Conservation (phyloP, 2,888 invertebrate species). For the Eilema depressum region DNA sequence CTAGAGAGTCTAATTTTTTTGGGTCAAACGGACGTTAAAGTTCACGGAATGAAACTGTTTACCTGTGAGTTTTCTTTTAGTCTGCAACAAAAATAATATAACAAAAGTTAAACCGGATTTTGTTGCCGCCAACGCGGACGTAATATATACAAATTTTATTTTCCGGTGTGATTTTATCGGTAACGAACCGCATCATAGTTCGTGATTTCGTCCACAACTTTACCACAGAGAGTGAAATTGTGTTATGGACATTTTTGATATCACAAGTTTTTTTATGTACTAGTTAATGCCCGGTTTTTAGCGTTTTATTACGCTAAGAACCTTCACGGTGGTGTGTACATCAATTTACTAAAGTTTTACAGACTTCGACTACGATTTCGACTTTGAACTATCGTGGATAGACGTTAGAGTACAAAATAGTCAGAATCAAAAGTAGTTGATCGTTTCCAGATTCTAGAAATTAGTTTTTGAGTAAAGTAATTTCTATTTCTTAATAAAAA, state of each 20-base stretch:
- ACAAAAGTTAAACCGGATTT: constrained; percentile 17
- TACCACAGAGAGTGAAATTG: background rate
- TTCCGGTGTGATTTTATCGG: constrained; percentile 25
- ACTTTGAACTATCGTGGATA: no score
- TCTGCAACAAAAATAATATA: constrained; percentile 4
- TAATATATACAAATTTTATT: constrained; percentile 38
- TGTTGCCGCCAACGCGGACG: constrained; percentile 8
- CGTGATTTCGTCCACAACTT: constrained; percentile 19
- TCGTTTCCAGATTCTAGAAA: no score
- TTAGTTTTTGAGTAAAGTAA: no score
- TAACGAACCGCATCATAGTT: constrained; percentile 37
- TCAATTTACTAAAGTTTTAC: background rate
- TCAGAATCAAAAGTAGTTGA: no score
- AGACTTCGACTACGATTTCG: background rate
- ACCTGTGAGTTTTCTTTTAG: background rate
- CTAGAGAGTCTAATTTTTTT: background rate
- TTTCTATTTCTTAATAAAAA: no score
- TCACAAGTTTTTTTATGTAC: background rate
- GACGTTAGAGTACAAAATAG: no score
- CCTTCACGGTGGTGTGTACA: background rate
- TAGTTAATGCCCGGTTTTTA: background rate
- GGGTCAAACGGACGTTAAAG: background rate
- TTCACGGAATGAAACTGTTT: background rate
- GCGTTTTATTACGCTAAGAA: background rate
- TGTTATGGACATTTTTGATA: background rate